Conservation (phyloP, 2,113 vertebrate species). For the Hepsetus odoe region DNA sequence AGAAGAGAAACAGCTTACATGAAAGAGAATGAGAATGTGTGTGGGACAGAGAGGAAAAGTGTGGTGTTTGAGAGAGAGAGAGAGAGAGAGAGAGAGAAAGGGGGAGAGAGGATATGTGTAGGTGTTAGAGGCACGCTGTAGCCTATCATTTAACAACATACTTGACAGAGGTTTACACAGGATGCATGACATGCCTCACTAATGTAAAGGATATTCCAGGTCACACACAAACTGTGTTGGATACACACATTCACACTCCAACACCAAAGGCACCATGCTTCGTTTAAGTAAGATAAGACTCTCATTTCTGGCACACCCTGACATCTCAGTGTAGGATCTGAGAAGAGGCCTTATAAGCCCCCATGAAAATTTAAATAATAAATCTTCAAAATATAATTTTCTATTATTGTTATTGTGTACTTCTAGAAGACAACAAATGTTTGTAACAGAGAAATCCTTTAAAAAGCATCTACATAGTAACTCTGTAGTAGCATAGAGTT, state of each 20-base stretch:
- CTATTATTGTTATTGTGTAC: no score
- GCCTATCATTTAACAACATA: slow-evolving; percentile 34
- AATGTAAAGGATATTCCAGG: slow-evolving; percentile 32
- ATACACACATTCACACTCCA: slow-evolving; percentile 22
- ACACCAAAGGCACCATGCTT: not conserved
- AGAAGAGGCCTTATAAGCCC: not conserved
- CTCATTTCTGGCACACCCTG: not conserved
- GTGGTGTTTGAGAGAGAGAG: not conserved
- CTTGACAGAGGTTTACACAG: slow-evolving; percentile 43
- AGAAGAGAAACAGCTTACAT: slow-evolving; percentile 33
- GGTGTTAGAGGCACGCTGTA: slow-evolving; percentile 34
- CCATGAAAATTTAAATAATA: not conserved
- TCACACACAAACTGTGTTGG: not conserved
- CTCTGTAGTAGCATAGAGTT: no score
- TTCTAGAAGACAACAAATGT: no score
- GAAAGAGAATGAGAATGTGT: slow-evolving; percentile 43
- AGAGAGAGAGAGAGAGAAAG: slow-evolving; percentile 18
- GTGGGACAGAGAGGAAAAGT: slow-evolving; percentile 23
- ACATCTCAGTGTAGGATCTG: no score
- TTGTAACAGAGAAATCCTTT: no score
- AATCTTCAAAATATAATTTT: not conserved
- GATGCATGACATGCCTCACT: slow-evolving; percentile 41
- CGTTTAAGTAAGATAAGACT: not conserved
- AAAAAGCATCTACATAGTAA: no score
- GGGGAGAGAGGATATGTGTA: slow-evolving; percentile 52